Evolutionary conservation across 2,888 invertebrate species (phyloP).

Genomic region (Eulithis prunata): DNA sequence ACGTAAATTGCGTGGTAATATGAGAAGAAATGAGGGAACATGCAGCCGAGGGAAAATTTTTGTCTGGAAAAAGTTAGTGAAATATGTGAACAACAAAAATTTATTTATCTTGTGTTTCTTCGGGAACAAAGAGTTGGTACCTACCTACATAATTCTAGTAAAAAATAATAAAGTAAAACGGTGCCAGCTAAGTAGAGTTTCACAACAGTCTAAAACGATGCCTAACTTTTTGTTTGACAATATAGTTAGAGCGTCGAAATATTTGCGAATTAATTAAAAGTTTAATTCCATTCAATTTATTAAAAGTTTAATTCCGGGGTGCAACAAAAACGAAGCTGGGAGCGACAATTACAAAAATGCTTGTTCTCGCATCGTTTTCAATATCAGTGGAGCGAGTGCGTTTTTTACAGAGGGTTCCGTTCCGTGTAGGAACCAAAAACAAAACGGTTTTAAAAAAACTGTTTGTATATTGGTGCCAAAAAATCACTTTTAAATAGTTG

Average conservation of each 20-base stretch:
- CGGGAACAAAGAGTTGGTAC: too few relatives aligned
- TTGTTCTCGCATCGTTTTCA: constrained; percentile 54
- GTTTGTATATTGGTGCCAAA: too few relatives aligned
- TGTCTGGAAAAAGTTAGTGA: not conserved
- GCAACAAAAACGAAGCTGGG: constrained; percentile 31
- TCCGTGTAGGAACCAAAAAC: not conserved
- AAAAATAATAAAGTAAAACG: too few relatives aligned
- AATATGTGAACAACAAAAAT: not conserved
- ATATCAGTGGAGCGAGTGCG: constrained; percentile 50
- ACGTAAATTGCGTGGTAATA: constrained; percentile 21
- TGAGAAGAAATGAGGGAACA: not conserved
- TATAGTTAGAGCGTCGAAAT: constrained; percentile 33
- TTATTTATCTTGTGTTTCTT: too few relatives aligned
- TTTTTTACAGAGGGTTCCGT: constrained; percentile 37
- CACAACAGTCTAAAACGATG: too few relatives aligned
- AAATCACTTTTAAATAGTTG: too few relatives aligned
- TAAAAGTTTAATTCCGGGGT: constrained; percentile 31
- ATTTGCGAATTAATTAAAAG: constrained; percentile 41
- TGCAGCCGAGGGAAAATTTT: not conserved
- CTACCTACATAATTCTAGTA: too few relatives aligned
- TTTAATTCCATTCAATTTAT: constrained; percentile 36
- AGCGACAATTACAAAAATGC: constrained; percentile 52
- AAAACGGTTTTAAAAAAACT: not conserved
- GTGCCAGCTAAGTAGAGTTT: too few relatives aligned
- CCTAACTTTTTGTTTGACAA: constrained; percentile 7